Conservation (phyloP, 2,797 vertebrate species). For the Bufotes viridis region DNA sequence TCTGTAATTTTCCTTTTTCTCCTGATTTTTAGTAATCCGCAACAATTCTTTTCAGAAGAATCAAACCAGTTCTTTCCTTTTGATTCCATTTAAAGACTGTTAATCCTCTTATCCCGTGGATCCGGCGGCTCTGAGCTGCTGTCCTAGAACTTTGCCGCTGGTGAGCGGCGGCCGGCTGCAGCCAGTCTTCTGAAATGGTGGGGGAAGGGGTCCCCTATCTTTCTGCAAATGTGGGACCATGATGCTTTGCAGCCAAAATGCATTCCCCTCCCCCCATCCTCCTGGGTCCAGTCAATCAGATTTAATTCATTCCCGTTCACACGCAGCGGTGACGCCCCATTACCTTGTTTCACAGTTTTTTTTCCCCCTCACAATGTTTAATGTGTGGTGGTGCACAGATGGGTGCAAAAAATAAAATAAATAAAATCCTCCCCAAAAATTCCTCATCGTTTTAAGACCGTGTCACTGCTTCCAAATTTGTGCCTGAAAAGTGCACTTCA, state of each 20-base stretch:
- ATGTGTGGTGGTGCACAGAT: no score
- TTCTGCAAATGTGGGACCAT: no score
- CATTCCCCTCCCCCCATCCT: background rate
- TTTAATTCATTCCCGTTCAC: background rate
- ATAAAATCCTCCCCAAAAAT: no score
- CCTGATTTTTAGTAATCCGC: background rate
- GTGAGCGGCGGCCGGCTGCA: background rate
- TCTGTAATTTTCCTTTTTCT: background rate
- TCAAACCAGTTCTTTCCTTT: background rate
- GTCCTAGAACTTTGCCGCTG: background rate
- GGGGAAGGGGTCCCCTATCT: no score
- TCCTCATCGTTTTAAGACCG: no score
- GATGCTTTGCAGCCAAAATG: background rate
- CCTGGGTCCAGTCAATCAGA: no score
- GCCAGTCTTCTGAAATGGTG: no score
- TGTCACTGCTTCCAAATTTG: no score
- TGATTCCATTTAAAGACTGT: background rate
- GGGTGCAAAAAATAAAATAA: no score
- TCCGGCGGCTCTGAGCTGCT: conserved; percentile 7
- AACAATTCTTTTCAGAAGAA: background rate
- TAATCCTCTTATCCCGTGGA: conserved; percentile 30
- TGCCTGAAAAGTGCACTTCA: no score
- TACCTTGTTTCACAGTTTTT: background rate
- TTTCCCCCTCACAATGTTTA: background rate
- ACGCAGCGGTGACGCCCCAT: background rate